These are phyloP conservation scores for Leptopilina clavipes DNA, from an alignment of 1,140 invertebrate species.

Conservation along the genomic window DNA sequence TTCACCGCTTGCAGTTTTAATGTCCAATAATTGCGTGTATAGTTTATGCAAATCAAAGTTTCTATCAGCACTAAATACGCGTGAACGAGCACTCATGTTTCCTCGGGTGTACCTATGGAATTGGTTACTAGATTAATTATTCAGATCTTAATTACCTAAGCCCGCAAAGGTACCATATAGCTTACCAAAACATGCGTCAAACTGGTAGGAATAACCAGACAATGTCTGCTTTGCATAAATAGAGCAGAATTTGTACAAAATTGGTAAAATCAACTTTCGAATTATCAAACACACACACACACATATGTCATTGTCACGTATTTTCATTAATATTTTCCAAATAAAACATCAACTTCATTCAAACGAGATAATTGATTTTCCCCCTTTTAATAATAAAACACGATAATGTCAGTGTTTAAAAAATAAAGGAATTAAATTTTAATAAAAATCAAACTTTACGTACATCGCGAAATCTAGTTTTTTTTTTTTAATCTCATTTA, in stretches of 20 bases:
- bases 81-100: conserved; percentile 4
- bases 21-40: conserved; percentile 24
- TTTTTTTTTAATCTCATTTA: neutral
- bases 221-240: neutral
- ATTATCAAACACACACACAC: conserved; percentile 3
- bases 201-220: conserved; percentile 2
- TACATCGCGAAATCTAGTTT: too few species aligned
- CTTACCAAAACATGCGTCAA: conserved; percentile 9
- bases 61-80: conserved; percentile 26
- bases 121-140: conserved; percentile 30
- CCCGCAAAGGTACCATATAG: conserved; percentile 1
- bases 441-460: too few species aligned
- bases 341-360: neutral
- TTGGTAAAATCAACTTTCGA: neutral
- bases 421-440: too few species aligned
- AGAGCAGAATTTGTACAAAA: neutral
- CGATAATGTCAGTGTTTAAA: too few species aligned
- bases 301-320: neutral
- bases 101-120: conserved; percentile 5
- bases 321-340: neutral
- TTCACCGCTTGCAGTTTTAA: neutral
- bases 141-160: conserved; percentile 25
- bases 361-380: too few species aligned
- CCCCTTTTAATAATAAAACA: too few species aligned
- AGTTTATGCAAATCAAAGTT: conserved; percentile 28